A percentile compares a stretch with the other conserved stretches of the same genome.
phyloP scores from a whole-genome alignment of 2,113 vertebrate species.

The Phyllopteryx taeniolatus region DNA sequence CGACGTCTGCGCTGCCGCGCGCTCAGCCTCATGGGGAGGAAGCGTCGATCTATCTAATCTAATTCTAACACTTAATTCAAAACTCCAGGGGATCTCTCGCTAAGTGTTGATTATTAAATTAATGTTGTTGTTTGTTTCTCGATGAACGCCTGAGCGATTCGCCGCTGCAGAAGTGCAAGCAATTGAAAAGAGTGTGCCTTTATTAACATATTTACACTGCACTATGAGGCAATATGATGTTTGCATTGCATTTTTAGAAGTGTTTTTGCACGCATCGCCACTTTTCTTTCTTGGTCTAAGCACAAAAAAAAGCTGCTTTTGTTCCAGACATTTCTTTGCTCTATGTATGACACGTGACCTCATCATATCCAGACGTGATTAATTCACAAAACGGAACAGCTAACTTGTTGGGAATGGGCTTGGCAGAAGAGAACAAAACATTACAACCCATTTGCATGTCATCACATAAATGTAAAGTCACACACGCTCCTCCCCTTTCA shows the following conservation, averaged over 20 bases:
- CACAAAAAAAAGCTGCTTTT: neutral
- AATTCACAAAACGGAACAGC: constrained; percentile 33
- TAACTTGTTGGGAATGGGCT: constrained; percentile 53
- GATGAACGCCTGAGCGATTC: neutral
- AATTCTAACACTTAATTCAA: constrained; percentile 67
- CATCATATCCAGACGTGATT: constrained; percentile 1
- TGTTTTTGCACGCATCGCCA: neutral
- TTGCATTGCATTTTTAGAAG: neutral
- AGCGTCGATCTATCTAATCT: constrained; percentile 51
- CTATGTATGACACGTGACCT: neutral
- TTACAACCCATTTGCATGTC: constrained; percentile 76
- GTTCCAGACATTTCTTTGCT: neutral
- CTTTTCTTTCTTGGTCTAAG: neutral
- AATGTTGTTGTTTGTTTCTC: constrained; percentile 68
- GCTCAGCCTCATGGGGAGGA: constrained; percentile 64
- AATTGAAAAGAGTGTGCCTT: neutral
- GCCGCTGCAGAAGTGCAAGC: neutral
- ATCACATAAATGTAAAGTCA: constrained; percentile 67
- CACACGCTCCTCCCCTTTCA: constrained; percentile 53
- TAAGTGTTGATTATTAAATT: constrained; percentile 65
- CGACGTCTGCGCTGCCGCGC: constrained; percentile 38
- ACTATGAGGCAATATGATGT: neutral
- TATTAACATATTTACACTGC: constrained; percentile 13
- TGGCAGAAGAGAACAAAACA: constrained; percentile 67
- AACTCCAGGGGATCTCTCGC: constrained; percentile 61